phyloP scores from a whole-genome alignment of 64 coral and sea anemone species.

The Montipora cactus region DNA sequence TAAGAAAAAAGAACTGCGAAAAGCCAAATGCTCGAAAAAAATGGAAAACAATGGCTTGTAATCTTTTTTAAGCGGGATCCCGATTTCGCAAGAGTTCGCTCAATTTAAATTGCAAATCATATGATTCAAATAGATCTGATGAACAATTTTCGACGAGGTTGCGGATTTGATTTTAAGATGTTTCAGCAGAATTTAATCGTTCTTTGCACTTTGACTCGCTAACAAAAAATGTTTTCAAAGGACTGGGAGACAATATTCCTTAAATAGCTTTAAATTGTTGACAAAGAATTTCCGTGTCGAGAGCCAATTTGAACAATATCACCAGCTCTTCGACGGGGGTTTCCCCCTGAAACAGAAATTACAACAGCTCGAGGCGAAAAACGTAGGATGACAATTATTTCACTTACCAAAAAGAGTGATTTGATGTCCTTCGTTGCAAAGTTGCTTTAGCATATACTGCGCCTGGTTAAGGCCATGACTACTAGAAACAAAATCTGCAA shows the following conservation, averaged over 20 bases:
- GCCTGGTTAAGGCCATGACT: constrained; percentile 88
- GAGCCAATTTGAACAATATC: background rate
- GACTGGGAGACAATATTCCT: too few relatives aligned
- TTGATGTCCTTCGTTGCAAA: constrained; percentile 87
- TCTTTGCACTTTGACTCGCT: too few relatives aligned
- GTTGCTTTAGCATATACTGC: constrained; percentile 89
- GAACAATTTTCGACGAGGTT: background rate
- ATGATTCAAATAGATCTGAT: too few relatives aligned
- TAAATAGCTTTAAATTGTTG: too few relatives aligned
- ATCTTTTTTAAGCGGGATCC: background rate
- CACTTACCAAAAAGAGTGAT: constrained; percentile 92
- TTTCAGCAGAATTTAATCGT: background rate
- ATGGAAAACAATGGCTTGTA: too few relatives aligned
- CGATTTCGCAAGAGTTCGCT: background rate
- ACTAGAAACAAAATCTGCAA: constrained; percentile 83
- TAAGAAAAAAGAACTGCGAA: too few relatives aligned
- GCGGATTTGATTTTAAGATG: background rate
- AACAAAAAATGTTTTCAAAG: too few relatives aligned
- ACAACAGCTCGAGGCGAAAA: background rate
- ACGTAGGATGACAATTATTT: too few relatives aligned
- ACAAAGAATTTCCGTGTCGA: background rate
- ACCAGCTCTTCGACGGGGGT: background rate
- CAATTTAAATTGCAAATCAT: constrained; percentile 21
- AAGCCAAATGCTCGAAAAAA: too few relatives aligned
- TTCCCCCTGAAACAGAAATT: background rate